Conservation (phyloP, 2,113 vertebrate species). For the Nycticebus coucang region DNA sequence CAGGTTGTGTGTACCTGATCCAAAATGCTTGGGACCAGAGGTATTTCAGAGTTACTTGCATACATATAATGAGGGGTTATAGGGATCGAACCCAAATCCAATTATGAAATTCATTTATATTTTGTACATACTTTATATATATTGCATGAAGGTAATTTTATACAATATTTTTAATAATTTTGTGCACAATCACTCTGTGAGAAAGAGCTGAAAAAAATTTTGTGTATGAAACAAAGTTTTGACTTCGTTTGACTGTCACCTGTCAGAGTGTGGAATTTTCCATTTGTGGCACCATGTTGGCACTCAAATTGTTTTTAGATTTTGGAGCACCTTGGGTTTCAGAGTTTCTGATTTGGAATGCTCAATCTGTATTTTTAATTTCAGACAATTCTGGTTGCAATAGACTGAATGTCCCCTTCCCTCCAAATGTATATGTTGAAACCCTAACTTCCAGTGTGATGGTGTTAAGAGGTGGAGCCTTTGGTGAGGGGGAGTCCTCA, state of each 20-base stretch:
- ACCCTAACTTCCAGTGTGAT: neutral
- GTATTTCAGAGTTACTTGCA: neutral
- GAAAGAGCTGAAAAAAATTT: neutral
- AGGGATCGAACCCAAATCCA: neutral
- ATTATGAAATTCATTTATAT: neutral
- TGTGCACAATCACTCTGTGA: neutral
- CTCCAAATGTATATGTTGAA: neutral
- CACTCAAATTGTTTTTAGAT: neutral
- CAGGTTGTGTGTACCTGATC: neutral
- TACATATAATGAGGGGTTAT: neutral
- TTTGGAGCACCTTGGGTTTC: neutral
- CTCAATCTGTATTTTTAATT: neutral
- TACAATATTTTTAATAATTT: neutral
- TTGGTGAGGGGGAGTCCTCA: neutral
- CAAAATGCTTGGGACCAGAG: neutral
- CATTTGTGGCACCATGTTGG: neutral
- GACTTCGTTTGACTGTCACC: neutral
- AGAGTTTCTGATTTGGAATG: neutral
- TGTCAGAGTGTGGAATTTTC: neutral
- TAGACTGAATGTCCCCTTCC: neutral
- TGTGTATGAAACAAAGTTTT: neutral
- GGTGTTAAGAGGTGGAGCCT: neutral
- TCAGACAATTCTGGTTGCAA: neutral
- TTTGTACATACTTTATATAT: neutral
- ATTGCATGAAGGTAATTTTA: neutral